Evolutionary conservation across 2,888 invertebrate species (phyloP), one percentile per base, ranked within the genome.

Genomic region (Tholera decimalis): DNA sequence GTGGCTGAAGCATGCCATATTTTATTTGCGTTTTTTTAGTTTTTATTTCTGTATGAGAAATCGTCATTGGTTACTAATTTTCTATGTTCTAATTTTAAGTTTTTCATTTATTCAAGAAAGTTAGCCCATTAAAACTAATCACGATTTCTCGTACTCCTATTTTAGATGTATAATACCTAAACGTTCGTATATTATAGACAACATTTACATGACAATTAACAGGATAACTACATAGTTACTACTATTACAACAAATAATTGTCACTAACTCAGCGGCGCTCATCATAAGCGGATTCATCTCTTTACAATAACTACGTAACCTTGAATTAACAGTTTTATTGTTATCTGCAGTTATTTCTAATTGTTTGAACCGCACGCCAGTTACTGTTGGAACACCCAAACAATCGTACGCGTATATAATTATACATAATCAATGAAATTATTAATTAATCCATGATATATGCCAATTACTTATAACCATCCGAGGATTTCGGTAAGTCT

Each of bases 1-100:
- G 95, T 87, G 91, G 95, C 95, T 94, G 90, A 85, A 89, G 95
- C 94, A 94, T 95, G 95, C 93, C 93, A 89, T 87, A 92, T 94
- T 85, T 90, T 73, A 73, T 88, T 94, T 94, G 93, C 93, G 62
- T 82, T 67, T 26, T 83, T 86, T 90, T 82, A 76, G 82, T 82
- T 85, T 88, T 84, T 73, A 58, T 87, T 85, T 83, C 71, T 28
- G 63, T 78, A 69, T 69, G 79, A 77, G 81, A 82, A 81, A 70
- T 68, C 57, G 30, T 74, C 55, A 53, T 60, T 20, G n/a, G 6
- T 30, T 13, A 22, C 7, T 26, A 46, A n/a, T 9, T 39, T 9
- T 22, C 3, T 57, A 46, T 59, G 15, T 61, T 20, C 28, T 0
- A 24, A 28, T 22, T 43, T 0, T 67, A 24, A 24, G 9, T 1